A percentile compares a stretch with the other conserved stretches of the same genome.
Conservation (phyloP, 2,113 vertebrate genomes). For the Dasyurus viverrinus region DNA sequence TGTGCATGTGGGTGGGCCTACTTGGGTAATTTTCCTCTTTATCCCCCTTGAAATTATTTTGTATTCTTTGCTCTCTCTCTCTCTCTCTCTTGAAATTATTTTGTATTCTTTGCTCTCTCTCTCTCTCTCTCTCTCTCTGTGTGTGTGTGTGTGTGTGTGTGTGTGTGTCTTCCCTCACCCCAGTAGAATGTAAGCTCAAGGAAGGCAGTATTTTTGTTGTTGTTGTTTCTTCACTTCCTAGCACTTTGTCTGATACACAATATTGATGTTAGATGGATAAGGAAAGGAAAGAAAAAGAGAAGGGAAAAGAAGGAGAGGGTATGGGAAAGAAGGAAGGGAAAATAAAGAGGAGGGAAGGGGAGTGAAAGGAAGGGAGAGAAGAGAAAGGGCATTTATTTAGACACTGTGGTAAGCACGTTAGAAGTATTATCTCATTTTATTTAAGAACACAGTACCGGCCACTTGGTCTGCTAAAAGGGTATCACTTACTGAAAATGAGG, state of each 20-base stretch:
- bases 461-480: background rate
- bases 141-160: too few species aligned
- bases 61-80: background rate
- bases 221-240: background rate
- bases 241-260: background rate
- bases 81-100: too few species aligned
- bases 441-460: background rate
- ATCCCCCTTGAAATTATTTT: background rate
- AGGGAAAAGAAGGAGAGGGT: background rate
- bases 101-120: too few species aligned
- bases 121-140: too few species aligned
- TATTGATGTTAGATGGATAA: background rate
- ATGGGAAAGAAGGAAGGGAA: too few species aligned
- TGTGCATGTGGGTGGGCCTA: background rate
- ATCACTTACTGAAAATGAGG: background rate
- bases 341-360: too few species aligned
- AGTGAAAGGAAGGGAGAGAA: background rate
- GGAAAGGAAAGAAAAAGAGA: background rate
- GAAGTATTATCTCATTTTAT: background rate
- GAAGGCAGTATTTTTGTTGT: background rate
- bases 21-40: background rate
- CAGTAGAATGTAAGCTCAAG: background rate
- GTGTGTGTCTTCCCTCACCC: too few species aligned
- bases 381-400: background rate
- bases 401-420: background rate